Percentiles rank a stretch among this genome's conserved stretches.
Conservation (phyloP, 2,113 vertebrate genomes). For the Ophthalmolycus amberensis region DNA sequence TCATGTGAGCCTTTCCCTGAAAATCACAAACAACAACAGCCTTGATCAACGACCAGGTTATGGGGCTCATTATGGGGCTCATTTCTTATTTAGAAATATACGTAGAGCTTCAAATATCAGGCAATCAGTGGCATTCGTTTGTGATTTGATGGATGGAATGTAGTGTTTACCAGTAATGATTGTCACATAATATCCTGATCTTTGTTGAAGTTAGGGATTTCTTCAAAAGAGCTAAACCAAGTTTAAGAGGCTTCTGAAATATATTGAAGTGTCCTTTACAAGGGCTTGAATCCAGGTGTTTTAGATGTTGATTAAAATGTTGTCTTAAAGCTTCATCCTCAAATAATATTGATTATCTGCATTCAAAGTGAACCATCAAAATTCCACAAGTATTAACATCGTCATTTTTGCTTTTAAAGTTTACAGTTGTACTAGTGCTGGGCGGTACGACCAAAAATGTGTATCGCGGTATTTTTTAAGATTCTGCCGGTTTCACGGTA, state of each 20-base stretch:
- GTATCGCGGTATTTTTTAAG: too few relatives aligned
- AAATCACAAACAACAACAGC: too few relatives aligned
- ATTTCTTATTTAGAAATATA: constrained; percentile 25
- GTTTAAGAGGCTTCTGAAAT: not conserved
- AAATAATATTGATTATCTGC: not conserved
- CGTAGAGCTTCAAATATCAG: not conserved
- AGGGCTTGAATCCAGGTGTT: not conserved
- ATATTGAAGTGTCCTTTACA: not conserved
- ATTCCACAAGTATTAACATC: not conserved
- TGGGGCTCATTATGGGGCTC: not conserved
- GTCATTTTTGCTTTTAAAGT: not conserved
- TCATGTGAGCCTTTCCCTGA: too few relatives aligned
- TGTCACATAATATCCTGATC: not conserved
- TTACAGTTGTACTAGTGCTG: not conserved
- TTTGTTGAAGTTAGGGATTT: not conserved
- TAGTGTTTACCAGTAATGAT: not conserved
- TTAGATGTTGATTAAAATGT: not conserved
- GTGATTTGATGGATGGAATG: not conserved
- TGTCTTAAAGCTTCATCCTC: not conserved
- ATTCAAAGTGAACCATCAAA: constrained; percentile 2
- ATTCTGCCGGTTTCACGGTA: too few relatives aligned
- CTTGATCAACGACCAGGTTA: too few relatives aligned
- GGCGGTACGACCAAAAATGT: too few relatives aligned
- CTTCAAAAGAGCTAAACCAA: not conserved
- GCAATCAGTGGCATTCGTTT: not conserved